phyloP scores from a whole-genome alignment of 1,140 invertebrate genomes.

The Sarcophaga peregrina region DNA sequence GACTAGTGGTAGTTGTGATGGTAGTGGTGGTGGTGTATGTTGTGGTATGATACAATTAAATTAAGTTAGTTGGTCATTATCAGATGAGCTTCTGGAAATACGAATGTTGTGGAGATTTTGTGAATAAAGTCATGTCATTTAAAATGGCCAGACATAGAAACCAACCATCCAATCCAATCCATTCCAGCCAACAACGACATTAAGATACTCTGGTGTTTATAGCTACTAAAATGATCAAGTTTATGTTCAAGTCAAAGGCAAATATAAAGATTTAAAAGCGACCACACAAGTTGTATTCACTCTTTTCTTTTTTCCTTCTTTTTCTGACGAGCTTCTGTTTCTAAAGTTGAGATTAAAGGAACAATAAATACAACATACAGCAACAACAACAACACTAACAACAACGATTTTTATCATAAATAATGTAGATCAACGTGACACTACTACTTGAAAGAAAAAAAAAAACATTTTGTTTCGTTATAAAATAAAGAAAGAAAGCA shows the following conservation, averaged over 20 bases:
- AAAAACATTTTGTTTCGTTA: slow-evolving; percentile 1
- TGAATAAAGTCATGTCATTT: slow-evolving; percentile 30
- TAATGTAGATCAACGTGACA: slow-evolving; percentile 42
- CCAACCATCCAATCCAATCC: too few relatives aligned
- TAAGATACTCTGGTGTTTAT: slow-evolving; percentile 5
- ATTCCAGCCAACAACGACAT: too few relatives aligned
- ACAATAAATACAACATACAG: neutral
- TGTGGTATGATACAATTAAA: slow-evolving; percentile 35
- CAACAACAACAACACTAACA: slow-evolving; percentile 6
- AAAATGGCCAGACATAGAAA: slow-evolving; percentile 15
- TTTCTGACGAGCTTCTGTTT: slow-evolving; percentile 23
- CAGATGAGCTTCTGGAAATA: slow-evolving; percentile 41
- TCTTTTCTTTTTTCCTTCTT: neutral
- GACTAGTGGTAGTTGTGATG: neutral
- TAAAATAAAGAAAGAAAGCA: too few relatives aligned
- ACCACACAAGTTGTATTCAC: slow-evolving; percentile 34
- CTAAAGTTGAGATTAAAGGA: neutral
- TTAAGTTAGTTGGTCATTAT: slow-evolving; percentile 42
- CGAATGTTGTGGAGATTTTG: neutral
- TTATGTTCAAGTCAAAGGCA: neutral
- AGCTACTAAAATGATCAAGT: slow-evolving; percentile 3
- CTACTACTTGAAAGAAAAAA: slow-evolving; percentile 6
- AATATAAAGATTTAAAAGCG: slow-evolving; percentile 6
- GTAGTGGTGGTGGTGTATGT: neutral
- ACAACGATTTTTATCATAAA: slow-evolving; percentile 34